A percentile compares a stretch with the other conserved stretches of the same genome.
These are phyloP conservation scores for Sterna hirundo DNA, from an alignment of 2,113 vertebrate species.

Conservation along the genomic window DNA sequence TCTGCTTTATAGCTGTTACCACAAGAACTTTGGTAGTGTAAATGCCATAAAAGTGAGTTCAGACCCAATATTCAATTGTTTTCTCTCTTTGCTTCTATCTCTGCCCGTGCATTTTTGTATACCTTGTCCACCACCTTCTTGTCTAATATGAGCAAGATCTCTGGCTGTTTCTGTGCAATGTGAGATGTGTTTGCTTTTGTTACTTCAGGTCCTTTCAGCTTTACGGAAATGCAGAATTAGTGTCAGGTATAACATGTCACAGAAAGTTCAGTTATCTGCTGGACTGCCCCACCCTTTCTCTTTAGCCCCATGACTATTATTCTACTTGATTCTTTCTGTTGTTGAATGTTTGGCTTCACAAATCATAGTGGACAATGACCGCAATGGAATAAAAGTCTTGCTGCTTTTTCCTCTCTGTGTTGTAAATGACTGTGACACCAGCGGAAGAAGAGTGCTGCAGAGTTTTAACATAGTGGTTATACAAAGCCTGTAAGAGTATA, in stretches of 20 bases:
- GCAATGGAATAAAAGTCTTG: background rate
- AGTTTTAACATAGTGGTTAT: background rate
- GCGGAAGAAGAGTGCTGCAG: background rate
- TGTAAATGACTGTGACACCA: background rate
- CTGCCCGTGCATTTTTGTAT: rapidly evolving
- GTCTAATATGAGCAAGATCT: background rate
- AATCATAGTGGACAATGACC: rapidly evolving
- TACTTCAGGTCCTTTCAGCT: background rate
- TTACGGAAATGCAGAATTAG: background rate
- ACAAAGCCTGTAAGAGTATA: background rate
- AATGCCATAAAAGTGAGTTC: background rate
- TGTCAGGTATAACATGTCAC: background rate
- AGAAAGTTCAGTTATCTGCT: background rate
- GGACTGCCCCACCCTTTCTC: background rate
- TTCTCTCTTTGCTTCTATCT: background rate
- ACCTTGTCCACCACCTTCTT: background rate
- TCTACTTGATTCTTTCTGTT: background rate
- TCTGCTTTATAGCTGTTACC: background rate
- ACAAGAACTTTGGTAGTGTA: background rate
- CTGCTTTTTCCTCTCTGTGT: background rate
- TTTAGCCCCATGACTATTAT: background rate
- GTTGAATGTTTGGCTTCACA: background rate
- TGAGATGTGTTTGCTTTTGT: background rate
- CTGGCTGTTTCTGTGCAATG: background rate
- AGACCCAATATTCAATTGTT: background rate